These are phyloP conservation scores for Globodera ellingtonae DNA, from an alignment of 1,140 invertebrate species.

Conservation along the genomic window DNA sequence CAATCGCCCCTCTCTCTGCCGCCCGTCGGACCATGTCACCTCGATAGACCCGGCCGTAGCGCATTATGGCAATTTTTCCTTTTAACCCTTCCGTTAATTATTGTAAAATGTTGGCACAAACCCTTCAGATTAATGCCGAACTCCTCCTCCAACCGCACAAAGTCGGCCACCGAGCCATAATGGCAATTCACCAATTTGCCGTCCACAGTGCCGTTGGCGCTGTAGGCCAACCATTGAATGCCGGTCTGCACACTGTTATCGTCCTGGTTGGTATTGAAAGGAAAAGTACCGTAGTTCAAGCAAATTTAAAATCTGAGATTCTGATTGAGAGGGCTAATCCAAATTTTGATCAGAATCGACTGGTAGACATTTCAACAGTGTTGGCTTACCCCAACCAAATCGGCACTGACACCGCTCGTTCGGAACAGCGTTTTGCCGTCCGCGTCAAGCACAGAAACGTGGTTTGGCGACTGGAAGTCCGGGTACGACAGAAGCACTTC, in stretches of 20 bases:
- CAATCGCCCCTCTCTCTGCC: constrained; percentile 52
- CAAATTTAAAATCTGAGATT: not conserved
- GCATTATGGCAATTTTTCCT: constrained; percentile 30
- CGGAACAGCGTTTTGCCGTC: constrained; percentile 37
- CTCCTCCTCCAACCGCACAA: constrained; percentile 37
- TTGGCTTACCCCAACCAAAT: not conserved
- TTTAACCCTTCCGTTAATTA: constrained; percentile 40
- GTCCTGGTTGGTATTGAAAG: not conserved
- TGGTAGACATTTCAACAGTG: not conserved
- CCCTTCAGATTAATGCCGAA: not conserved
- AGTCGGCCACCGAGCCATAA: constrained; percentile 51
- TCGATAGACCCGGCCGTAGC: constrained; percentile 53
- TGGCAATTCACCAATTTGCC: constrained; percentile 59
- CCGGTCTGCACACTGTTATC: constrained; percentile 31
- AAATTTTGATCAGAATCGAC: not conserved
- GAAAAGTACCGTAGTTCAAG: not conserved
- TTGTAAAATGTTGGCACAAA: not conserved
- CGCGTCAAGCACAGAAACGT: constrained; percentile 45
- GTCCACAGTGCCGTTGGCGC: constrained; percentile 48
- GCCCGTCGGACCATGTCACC: constrained; percentile 58
- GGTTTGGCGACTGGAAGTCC: constrained; percentile 54
- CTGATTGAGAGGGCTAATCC: too few species aligned
- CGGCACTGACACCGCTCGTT: constrained; percentile 43
- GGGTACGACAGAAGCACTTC: constrained; percentile 58
- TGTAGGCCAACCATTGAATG: constrained; percentile 62